These are phyloP conservation scores for Holacanthus passer DNA, from an alignment of 2,113 vertebrate species.

Conservation along the genomic window DNA sequence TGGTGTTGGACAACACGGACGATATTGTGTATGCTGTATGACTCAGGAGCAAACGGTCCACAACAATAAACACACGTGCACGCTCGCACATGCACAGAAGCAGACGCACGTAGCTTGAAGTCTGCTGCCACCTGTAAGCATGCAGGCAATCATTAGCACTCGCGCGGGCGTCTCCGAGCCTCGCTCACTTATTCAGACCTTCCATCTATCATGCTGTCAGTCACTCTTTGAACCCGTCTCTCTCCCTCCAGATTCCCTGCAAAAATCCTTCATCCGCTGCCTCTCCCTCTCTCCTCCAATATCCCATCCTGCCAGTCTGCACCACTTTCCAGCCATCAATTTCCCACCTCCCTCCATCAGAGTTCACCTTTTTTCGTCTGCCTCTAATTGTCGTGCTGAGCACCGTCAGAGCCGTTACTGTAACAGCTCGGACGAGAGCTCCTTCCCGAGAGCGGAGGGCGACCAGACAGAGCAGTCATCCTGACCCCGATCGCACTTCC, in stretches of 20 bases:
- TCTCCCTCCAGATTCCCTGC: conserved; percentile 28
- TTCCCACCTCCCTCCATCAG: conserved; percentile 27
- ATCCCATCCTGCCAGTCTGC: conserved; percentile 62
- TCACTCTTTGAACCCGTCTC: conserved; percentile 68
- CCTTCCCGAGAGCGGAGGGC: conserved; percentile 40
- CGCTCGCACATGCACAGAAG: not conserved
- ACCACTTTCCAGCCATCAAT: conserved; percentile 42
- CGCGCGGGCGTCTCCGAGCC: conserved; percentile 47
- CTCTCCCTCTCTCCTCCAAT: conserved; percentile 66
- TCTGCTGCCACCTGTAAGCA: conserved; percentile 69
- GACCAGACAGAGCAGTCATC: conserved; percentile 66
- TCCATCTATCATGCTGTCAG: conserved; percentile 71
- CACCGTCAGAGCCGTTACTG: conserved; percentile 17
- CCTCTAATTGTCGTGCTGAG: conserved; percentile 57
- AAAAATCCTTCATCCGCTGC: conserved; percentile 50
- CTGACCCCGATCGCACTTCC: conserved; percentile 71
- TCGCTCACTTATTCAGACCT: conserved; percentile 70
- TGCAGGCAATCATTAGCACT: conserved; percentile 67
- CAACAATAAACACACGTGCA: conserved; percentile 44
- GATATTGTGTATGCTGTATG: conserved; percentile 59
- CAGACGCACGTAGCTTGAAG: not conserved
- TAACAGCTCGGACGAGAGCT: conserved; percentile 40
- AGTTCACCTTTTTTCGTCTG: conserved; percentile 54
- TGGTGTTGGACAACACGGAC: conserved; percentile 66
- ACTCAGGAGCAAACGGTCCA: conserved; percentile 68